Evolutionary conservation across 2,888 invertebrate species (phyloP).

Genomic region (Incurvaria masculella): DNA sequence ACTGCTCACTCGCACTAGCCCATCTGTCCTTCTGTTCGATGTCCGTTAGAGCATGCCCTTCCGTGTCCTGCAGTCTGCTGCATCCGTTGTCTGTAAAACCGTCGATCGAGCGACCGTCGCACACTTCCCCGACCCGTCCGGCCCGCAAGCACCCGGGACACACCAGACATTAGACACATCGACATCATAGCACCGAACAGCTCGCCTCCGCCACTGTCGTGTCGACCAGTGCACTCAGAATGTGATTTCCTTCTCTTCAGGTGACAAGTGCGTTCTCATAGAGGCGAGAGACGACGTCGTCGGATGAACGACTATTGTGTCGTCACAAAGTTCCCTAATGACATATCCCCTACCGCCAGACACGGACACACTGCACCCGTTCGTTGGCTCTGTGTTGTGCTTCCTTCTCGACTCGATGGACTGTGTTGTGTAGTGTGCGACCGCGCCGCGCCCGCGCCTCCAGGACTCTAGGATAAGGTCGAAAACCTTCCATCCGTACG

Average conservation of each 20-base stretch:
- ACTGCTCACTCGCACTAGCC: neutral
- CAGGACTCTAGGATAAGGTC: slow-evolving; percentile 53
- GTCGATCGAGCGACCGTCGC: slow-evolving; percentile 31
- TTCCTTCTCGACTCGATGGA: slow-evolving; percentile 15
- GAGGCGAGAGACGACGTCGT: slow-evolving; percentile 68
- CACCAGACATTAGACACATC: slow-evolving; percentile 45
- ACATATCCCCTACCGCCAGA: slow-evolving; percentile 21
- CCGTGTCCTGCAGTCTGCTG: neutral
- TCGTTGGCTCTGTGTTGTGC: slow-evolving; percentile 13
- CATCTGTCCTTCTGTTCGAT: neutral
- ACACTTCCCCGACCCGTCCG: slow-evolving; percentile 33
- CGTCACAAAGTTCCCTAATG: slow-evolving; percentile 17
- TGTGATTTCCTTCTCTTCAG: slow-evolving; percentile 67
- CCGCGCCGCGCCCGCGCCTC: slow-evolving; percentile 38
- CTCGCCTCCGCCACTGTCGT: slow-evolving; percentile 10
- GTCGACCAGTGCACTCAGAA: slow-evolving; percentile 43
- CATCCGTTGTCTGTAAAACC: neutral
- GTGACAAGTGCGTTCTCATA: slow-evolving; percentile 80
- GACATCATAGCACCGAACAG: slow-evolving; percentile 35
- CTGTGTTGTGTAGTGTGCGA: slow-evolving; percentile 13
- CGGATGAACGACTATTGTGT: slow-evolving; percentile 44
- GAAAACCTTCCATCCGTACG: slow-evolving; percentile 54
- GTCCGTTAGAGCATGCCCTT: neutral
- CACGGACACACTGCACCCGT: neutral
- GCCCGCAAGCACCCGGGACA: slow-evolving; percentile 32